Conservation (phyloP, 1,140 invertebrate genomes). For the Drosophila arawakana region DNA sequence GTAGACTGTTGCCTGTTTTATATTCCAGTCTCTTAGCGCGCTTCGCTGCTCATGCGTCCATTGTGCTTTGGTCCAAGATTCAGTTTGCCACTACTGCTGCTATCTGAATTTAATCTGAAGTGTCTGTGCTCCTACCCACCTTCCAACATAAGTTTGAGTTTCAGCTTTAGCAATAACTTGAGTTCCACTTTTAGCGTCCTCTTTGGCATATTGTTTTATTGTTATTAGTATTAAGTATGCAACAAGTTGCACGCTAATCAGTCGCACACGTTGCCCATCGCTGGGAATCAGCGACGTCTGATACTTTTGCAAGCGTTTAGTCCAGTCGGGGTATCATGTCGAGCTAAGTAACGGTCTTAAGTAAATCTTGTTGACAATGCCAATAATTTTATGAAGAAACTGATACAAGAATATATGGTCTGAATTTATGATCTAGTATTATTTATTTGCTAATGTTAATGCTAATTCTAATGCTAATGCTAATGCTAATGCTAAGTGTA, state of each 20-base stretch:
- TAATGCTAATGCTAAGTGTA: constrained; percentile 5
- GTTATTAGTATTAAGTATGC: constrained; percentile 39
- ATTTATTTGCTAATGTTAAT: too few species aligned
- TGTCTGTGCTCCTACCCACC: background rate
- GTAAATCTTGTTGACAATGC: too few species aligned
- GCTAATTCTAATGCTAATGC: background rate
- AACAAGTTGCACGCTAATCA: constrained; percentile 63
- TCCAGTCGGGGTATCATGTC: background rate
- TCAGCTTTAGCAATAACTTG: constrained; percentile 5
- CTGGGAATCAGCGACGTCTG: background rate
- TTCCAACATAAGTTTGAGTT: background rate
- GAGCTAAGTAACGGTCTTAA: background rate
- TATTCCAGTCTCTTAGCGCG: constrained; percentile 19
- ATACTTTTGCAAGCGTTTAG: background rate
- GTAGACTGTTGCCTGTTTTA: constrained; percentile 6
- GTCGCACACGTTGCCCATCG: background rate
- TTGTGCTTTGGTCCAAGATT: constrained; percentile 6
- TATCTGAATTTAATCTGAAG: constrained; percentile 16
- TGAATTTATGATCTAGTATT: too few species aligned
- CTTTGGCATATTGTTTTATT: constrained; percentile 42
- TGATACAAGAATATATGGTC: too few species aligned
- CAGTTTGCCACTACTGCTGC: background rate
- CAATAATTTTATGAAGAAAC: too few species aligned
- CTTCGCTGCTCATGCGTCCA: constrained; percentile 22
- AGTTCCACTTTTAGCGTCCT: constrained; percentile 18